Evolutionary conservation across 2,888 invertebrate species (phyloP).

Genomic region (Apamea anceps): DNA sequence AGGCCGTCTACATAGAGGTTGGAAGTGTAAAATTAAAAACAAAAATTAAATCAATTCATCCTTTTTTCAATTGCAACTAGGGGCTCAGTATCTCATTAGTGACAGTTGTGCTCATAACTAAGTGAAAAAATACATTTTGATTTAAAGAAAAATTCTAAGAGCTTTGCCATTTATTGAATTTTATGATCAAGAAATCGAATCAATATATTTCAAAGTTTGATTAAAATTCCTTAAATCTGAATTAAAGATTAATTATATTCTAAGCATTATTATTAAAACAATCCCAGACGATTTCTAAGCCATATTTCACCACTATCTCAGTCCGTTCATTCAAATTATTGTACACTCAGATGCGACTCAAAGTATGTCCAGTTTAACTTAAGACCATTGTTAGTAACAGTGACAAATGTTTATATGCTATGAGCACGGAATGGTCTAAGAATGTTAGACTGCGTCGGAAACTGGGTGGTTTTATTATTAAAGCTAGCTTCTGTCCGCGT

Average conservation of each 20-base stretch:
- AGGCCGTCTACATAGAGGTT: no score
- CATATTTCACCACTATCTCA: constrained; percentile 41
- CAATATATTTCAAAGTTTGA: no score
- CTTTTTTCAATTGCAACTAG: no score
- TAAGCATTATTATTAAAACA: background rate
- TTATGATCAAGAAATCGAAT: no score
- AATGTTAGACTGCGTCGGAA: constrained; percentile 8
- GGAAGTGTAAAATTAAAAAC: no score
- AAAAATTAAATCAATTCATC: no score
- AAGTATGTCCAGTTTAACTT: constrained; percentile 66
- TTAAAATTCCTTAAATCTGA: no score
- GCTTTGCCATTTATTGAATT: no score
- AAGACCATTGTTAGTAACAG: constrained; percentile 66
- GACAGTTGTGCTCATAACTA: no score
- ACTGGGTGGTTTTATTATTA: constrained; percentile 11
- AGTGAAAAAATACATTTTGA: no score
- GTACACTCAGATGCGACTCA: constrained; percentile 48
- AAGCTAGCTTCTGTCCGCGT: background rate
- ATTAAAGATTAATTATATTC: background rate
- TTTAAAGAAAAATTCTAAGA: no score
- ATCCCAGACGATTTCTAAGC: background rate
- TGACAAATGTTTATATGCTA: constrained; percentile 73
- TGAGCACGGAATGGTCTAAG: constrained; percentile 67
- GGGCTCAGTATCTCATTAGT: no score
- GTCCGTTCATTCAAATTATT: constrained; percentile 51